Percentiles rank a stretch among this genome's conserved stretches.
Conservation (phyloP, 2,888 invertebrate species). For the Micropterix aruncella region DNA sequence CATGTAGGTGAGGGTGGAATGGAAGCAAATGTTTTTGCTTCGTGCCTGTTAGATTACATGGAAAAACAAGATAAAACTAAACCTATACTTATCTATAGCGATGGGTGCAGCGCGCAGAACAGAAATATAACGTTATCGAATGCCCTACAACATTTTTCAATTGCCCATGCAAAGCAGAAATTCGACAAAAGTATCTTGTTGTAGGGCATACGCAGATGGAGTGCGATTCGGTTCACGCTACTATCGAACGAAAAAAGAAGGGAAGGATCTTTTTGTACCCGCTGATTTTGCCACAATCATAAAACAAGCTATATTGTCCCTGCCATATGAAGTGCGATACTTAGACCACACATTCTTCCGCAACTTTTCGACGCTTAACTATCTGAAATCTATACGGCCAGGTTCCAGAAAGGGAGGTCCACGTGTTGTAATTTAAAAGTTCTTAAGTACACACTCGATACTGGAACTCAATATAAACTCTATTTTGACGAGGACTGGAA, state of each 20-base stretch:
- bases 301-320: too few species aligned
- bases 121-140: constrained; percentile 7
- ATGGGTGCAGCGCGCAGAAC: constrained; percentile 8
- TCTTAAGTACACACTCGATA: constrained; percentile 8
- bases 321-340: too few species aligned
- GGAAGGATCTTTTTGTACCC: constrained; percentile 6
- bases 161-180: constrained; percentile 2
- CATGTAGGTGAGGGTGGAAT: constrained; percentile 8
- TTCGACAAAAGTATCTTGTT: constrained; percentile 8
- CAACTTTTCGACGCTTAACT: constrained; percentile 8
- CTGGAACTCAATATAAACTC: constrained; percentile 9
- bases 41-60: constrained; percentile 10
- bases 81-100: constrained; percentile 10
- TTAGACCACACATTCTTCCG: constrained; percentile 9
- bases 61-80: too few species aligned
- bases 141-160: constrained; percentile 7
- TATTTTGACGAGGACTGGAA: constrained; percentile 10
- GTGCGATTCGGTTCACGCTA: constrained; percentile 9
- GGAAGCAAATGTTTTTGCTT: constrained; percentile 9
- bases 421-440: constrained; percentile 10
- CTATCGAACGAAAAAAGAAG: constrained; percentile 7
- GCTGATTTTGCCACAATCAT: too few species aligned
- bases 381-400: constrained; percentile 9
- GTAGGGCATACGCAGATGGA: constrained; percentile 9
- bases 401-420: constrained; percentile 9